Evolutionary conservation across 2,888 invertebrate genomes (phyloP).

Genomic region (Tenodera sinensis): DNA sequence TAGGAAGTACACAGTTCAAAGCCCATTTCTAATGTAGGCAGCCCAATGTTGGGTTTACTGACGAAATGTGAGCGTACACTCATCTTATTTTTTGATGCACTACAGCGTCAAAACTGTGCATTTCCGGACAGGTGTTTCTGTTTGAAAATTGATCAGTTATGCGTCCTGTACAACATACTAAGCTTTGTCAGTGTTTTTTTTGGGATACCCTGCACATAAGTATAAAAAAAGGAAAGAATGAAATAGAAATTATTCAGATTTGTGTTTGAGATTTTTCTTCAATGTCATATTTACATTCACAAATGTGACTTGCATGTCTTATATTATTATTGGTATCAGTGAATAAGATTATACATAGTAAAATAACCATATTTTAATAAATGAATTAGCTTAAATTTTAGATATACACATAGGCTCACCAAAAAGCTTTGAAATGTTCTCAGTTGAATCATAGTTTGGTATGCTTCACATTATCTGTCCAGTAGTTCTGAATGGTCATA

Average conservation of each 20-base stretch:
- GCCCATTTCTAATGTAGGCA: too few relatives aligned
- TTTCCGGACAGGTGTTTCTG: too few relatives aligned
- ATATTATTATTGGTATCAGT: neutral
- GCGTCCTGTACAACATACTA: too few relatives aligned
- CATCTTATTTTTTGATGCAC: too few relatives aligned
- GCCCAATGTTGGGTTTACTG: too few relatives aligned
- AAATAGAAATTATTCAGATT: neutral
- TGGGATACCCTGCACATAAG: too few relatives aligned
- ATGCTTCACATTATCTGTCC: slow-evolving; percentile 88
- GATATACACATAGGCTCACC: neutral
- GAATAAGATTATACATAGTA: neutral
- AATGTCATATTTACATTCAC: neutral
- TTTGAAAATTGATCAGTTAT: too few relatives aligned
- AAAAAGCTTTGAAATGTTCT: neutral
- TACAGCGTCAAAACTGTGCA: too few relatives aligned
- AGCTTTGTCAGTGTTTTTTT: too few relatives aligned
- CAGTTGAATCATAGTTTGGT: slow-evolving; percentile 66
- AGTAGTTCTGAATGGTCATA: slow-evolving; percentile 91
- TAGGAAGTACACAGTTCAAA: too few relatives aligned
- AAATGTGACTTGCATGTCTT: neutral
- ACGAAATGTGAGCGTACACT: too few relatives aligned
- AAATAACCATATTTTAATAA: neutral
- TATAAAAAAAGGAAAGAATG: neutral
- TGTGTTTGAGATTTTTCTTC: neutral
- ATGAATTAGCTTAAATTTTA: neutral